Conservation (phyloP, 1,140 invertebrate genomes). For the Saccostrea cuccullata region DNA sequence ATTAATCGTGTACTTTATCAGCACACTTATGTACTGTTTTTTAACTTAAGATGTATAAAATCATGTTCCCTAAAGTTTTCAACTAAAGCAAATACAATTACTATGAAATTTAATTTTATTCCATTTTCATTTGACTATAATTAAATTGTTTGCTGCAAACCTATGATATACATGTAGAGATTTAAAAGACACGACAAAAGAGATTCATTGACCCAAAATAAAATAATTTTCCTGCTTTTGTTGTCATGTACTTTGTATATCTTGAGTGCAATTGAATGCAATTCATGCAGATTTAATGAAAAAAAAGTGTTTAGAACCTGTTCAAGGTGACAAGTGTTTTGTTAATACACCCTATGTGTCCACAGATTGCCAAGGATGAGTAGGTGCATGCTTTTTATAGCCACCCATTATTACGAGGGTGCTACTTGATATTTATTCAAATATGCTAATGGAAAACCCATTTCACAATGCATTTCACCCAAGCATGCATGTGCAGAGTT, state of each 20-base stretch:
- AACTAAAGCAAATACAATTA: no score
- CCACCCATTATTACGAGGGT: neutral
- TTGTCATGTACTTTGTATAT: neutral
- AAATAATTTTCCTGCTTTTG: neutral
- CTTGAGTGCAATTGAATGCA: neutral
- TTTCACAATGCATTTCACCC: neutral
- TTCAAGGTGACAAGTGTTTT: neutral
- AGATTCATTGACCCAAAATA: no score
- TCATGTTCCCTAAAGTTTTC: no score
- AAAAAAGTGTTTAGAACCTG: neutral
- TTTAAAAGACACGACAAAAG: no score
- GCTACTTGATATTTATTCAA: neutral
- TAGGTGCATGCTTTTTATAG: neutral
- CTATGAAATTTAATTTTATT: no score
- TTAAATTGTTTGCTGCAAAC: no score
- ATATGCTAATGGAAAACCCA: neutral
- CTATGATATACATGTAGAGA: no score
- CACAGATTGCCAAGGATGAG: neutral
- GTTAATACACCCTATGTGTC: neutral
- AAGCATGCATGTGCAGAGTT: neutral
- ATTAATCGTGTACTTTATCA: no score
- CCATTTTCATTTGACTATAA: no score
- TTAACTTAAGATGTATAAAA: no score
- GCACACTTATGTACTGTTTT: no score
- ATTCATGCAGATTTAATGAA: neutral